A percentile compares a stretch with the other conserved stretches of the same genome.
Conservation (phyloP, 2,888 invertebrate genomes). For the Abscondita cerata region DNA sequence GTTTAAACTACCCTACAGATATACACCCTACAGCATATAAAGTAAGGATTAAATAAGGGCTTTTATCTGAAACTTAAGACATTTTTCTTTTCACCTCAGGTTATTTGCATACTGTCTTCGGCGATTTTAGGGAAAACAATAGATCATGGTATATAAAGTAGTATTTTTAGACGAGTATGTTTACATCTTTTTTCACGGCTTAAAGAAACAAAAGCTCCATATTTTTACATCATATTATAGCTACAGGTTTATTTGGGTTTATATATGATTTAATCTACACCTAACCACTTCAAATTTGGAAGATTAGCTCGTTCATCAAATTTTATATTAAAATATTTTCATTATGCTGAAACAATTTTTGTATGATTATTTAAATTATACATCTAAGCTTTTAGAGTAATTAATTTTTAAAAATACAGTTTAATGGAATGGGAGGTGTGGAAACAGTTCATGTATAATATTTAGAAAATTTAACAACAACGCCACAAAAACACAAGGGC, state of each 20-base stretch:
- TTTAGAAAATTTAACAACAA: too few relatives aligned
- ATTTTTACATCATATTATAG: too few relatives aligned
- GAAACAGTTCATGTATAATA: too few relatives aligned
- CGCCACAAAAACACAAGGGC: too few relatives aligned
- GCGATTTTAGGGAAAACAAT: conserved; percentile 14
- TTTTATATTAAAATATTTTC: too few relatives aligned
- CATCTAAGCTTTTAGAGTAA: too few relatives aligned
- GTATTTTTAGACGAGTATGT: conserved; percentile 9
- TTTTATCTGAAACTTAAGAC: conserved; percentile 34
- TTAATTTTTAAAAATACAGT: too few relatives aligned
- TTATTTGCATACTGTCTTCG: conserved; percentile 30
- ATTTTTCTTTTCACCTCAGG: conserved; percentile 28
- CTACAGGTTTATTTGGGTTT: conserved; percentile 23
- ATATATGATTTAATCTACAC: conserved; percentile 15
- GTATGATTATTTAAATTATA: too few relatives aligned
- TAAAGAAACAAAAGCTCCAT: conserved; percentile 18
- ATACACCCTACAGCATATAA: conserved; percentile 28
- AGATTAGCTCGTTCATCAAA: too few relatives aligned
- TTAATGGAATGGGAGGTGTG: too few relatives aligned
- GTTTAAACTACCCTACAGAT: conserved; percentile 16
- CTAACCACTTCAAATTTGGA: not conserved
- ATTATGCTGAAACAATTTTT: too few relatives aligned
- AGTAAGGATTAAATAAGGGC: conserved; percentile 31
- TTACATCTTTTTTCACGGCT: conserved; percentile 11
- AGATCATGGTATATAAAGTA: conserved; percentile 20